Conservation (phyloP, 2,797 vertebrate species). For the Falco cherrug region DNA sequence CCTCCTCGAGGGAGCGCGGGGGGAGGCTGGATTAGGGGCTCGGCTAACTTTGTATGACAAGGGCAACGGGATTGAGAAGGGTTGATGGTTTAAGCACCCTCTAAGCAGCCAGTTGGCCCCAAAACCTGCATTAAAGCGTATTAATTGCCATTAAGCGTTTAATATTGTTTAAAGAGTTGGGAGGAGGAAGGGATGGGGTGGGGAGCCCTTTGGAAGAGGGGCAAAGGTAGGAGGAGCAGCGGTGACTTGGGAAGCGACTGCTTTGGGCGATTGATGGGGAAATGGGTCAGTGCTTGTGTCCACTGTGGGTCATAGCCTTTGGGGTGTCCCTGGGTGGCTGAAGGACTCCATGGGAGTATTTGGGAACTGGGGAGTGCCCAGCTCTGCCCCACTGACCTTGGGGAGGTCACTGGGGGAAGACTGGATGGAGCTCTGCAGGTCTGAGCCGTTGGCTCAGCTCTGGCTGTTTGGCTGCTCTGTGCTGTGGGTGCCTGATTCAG, state of each 20-base stretch:
- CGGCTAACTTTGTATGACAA: slow-evolving; percentile 70
- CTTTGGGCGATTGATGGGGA: not conserved
- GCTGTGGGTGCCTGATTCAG: not conserved
- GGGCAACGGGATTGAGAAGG: slow-evolving; percentile 74
- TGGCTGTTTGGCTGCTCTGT: not conserved
- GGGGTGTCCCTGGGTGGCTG: not conserved
- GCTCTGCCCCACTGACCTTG: not conserved
- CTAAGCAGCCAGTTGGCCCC: slow-evolving; percentile 72
- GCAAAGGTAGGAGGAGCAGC: not conserved
- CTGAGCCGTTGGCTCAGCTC: not conserved
- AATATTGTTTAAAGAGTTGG: slow-evolving; percentile 64
- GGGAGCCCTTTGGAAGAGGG: slow-evolving; percentile 24
- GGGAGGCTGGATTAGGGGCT: slow-evolving; percentile 67
- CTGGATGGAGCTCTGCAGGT: accelerated
- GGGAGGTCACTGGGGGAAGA: not conserved
- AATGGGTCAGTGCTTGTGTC: not conserved
- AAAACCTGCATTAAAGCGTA: slow-evolving; percentile 71
- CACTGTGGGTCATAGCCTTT: not conserved
- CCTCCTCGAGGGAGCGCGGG: not conserved
- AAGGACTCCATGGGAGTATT: not conserved
- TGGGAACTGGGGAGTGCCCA: not conserved
- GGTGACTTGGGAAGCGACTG: not conserved
- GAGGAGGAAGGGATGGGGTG: not conserved
- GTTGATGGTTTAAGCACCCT: slow-evolving; percentile 69
- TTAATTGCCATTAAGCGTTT: slow-evolving; percentile 75